A percentile compares a stretch with the other conserved stretches of the same genome.
Evolutionary conservation across 2,797 vertebrate genomes (phyloP).

Genomic region (Sphenopsis melanotis): DNA sequence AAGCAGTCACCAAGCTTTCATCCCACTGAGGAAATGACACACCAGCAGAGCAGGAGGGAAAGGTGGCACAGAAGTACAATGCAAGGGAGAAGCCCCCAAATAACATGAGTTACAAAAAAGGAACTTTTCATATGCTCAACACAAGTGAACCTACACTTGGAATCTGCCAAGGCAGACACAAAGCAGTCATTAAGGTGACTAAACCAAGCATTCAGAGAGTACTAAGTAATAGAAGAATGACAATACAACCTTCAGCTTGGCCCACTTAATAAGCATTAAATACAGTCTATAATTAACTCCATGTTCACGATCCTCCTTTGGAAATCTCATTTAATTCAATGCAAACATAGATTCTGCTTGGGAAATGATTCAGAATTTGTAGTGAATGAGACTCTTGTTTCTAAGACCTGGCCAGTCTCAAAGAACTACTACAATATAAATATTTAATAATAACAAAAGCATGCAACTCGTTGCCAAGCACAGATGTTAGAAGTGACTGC

Average conservation of each 20-base stretch:
- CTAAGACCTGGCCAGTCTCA: constrained; percentile 20
- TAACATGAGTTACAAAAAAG: background rate
- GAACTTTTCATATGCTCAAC: background rate
- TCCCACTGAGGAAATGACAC: background rate
- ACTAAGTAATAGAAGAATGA: background rate
- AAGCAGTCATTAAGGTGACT: background rate
- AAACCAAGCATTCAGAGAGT: background rate
- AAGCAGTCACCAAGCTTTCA: background rate
- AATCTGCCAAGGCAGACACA: background rate
- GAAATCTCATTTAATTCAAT: background rate
- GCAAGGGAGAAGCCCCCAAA: background rate
- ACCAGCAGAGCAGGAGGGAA: background rate
- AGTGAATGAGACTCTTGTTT: constrained; percentile 36
- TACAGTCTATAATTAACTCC: background rate
- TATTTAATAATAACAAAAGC: constrained; percentile 47
- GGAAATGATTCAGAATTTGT: background rate
- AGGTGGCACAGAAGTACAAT: background rate
- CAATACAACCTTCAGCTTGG: background rate
- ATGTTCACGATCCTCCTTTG: background rate
- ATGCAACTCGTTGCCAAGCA: constrained; percentile 34
- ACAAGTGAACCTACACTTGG: background rate
- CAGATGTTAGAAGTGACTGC: constrained; percentile 1
- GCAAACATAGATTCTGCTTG: background rate
- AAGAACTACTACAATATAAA: constrained; percentile 43
- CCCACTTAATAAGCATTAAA: background rate